Conservation (phyloP, 2,797 vertebrate genomes). For the Staurois parvus region DNA sequence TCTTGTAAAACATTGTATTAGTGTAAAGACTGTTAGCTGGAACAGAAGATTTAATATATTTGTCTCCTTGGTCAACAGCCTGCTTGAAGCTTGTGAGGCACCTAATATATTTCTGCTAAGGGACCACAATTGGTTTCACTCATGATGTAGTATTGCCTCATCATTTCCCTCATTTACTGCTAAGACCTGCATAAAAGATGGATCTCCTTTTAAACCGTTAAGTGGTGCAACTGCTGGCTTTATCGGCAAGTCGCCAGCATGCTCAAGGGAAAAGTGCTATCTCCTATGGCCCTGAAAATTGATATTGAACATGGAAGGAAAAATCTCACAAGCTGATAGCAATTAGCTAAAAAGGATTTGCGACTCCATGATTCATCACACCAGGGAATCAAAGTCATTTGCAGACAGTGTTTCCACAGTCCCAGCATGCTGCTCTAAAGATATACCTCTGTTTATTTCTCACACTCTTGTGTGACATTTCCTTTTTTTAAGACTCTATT, state of each 20-base stretch:
- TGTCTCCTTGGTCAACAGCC: slow-evolving; percentile 30
- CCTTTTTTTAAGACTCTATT: slow-evolving; percentile 80
- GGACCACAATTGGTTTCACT: slow-evolving; percentile 75
- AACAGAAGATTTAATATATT: background rate
- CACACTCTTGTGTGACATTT: slow-evolving; percentile 83
- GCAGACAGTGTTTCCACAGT: slow-evolving; percentile 81
- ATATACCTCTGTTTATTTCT: slow-evolving; percentile 78
- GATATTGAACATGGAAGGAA: slow-evolving; percentile 96
- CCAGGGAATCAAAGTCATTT: slow-evolving; percentile 92
- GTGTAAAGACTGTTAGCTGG: background rate
- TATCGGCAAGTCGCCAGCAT: slow-evolving; percentile 84
- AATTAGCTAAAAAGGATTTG: slow-evolving; percentile 99
- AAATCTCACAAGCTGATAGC: slow-evolving; percentile 95
- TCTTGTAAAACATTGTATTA: background rate
- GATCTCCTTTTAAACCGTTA: slow-evolving; percentile 85
- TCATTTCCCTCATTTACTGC: slow-evolving; percentile 79
- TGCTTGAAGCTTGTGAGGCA: slow-evolving; percentile 48
- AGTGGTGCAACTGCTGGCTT: slow-evolving; percentile 92
- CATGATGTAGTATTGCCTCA: slow-evolving; percentile 72
- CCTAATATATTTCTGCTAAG: slow-evolving; percentile 81
- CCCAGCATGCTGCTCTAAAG: slow-evolving; percentile 72
- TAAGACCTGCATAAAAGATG: slow-evolving; percentile 86
- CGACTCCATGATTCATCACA: slow-evolving; percentile 94
- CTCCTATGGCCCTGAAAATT: slow-evolving; percentile 97
- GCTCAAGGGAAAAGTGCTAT: slow-evolving; percentile 89